A percentile compares a stretch with the other conserved stretches of the same genome.
phyloP scores from a whole-genome alignment of 2,888 invertebrate genomes.

The Baronia brevicornis region DNA sequence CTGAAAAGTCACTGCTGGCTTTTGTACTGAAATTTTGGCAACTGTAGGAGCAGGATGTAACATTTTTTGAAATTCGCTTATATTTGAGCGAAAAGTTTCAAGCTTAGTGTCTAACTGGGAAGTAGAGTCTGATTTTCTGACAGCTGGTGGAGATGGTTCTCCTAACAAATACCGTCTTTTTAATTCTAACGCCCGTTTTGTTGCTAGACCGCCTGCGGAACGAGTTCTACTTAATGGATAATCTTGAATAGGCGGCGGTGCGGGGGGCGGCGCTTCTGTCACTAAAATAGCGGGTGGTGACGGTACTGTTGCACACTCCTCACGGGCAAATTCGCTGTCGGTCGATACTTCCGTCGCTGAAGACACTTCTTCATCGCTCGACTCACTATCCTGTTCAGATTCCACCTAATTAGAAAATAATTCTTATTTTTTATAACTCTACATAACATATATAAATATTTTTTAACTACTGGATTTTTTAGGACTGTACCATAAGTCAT shows the following conservation, averaged over 20 bases:
- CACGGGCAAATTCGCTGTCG: conserved; percentile 93
- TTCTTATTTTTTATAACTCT: background rate
- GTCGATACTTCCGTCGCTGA: conserved; percentile 95
- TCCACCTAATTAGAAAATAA: conserved; percentile 49
- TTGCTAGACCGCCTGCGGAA: conserved; percentile 91
- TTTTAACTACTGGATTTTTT: too few species aligned
- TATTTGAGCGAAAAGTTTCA: conserved; percentile 88
- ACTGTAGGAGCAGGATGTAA: conserved; percentile 83
- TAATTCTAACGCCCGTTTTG: conserved; percentile 89
- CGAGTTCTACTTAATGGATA: conserved; percentile 88
- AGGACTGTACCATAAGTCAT: too few species aligned
- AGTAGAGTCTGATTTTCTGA: conserved; percentile 88
- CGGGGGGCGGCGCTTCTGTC: conserved; percentile 87
- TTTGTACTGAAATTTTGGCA: conserved; percentile 24
- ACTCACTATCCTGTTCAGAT: conserved; percentile 74
- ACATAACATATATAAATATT: too few species aligned
- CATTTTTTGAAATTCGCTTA: conserved; percentile 91
- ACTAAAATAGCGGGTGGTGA: conserved; percentile 86
- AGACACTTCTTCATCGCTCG: conserved; percentile 84
- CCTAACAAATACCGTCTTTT: conserved; percentile 90
- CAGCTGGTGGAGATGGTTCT: conserved; percentile 80
- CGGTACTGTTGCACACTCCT: conserved; percentile 81
- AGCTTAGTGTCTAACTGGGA: conserved; percentile 90
- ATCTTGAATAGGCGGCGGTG: conserved; percentile 76
- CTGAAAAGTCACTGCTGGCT: conserved; percentile 42